Evolutionary conservation across 2,888 invertebrate species (phyloP).

Genomic region (Drosophila limbata): DNA sequence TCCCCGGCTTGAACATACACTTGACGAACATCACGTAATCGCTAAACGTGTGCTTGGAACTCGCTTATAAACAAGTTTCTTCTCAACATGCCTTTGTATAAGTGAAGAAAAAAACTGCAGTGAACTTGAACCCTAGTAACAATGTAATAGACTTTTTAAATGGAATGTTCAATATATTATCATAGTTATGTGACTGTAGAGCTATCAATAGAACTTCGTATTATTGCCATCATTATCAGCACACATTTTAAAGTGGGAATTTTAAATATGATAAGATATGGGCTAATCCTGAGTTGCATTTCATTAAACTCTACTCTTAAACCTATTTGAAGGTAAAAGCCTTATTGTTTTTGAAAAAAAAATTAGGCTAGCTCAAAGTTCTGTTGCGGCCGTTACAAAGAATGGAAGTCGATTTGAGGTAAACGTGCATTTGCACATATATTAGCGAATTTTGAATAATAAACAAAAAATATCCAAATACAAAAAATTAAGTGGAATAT

Average conservation of each 20-base stretch:
- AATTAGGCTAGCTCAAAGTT: too few relatives aligned
- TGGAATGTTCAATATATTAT: constrained; percentile 10
- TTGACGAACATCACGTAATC: constrained; percentile 35
- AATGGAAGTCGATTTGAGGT: too few relatives aligned
- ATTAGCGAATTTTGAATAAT: too few relatives aligned
- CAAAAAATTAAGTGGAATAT: too few relatives aligned
- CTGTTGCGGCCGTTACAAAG: too few relatives aligned
- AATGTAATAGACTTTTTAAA: constrained; percentile 11
- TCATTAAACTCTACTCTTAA: too few relatives aligned
- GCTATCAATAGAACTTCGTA: background rate
- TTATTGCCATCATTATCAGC: constrained; percentile 1
- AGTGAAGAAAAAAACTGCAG: constrained; percentile 32
- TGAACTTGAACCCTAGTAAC: constrained; percentile 48
- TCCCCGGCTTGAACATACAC: constrained; percentile 1
- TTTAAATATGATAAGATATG: constrained; percentile 18
- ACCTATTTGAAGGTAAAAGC: too few relatives aligned
- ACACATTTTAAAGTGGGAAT: background rate
- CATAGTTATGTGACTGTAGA: background rate
- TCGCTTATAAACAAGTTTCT: constrained; percentile 4
- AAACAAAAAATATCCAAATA: too few relatives aligned
- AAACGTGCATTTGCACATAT: too few relatives aligned
- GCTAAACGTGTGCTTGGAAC: constrained; percentile 15
- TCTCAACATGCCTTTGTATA: constrained; percentile 9
- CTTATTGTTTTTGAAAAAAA: too few relatives aligned
- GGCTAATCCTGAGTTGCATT: too few relatives aligned